Conservation (phyloP, 2,113 vertebrate species). For the Rutilus rutilus region DNA sequence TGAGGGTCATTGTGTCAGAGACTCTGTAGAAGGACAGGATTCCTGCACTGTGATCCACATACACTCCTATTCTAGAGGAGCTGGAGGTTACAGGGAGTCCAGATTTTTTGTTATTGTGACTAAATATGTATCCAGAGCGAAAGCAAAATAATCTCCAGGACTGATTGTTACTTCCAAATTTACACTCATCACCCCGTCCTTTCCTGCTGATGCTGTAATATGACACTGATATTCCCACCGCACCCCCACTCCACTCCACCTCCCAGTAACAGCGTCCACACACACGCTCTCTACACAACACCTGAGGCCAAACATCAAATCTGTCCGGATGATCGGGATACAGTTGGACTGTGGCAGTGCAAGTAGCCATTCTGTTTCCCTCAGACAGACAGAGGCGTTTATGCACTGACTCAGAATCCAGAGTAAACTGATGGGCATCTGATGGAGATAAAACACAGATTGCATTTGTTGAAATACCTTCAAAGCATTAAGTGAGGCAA, state of each 20-base stretch:
- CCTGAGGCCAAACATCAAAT: slow-evolving; percentile 17
- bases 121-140: neutral
- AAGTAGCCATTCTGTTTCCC: neutral
- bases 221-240: neutral
- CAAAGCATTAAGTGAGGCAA: neutral
- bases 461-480: neutral
- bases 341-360: neutral
- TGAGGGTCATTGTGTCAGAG: neutral
- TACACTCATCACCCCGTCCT: neutral
- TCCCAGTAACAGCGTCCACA: slow-evolving; percentile 15
- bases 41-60: neutral
- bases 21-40: too few species aligned
- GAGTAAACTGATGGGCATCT: neutral
- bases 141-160: slow-evolving; percentile 9
- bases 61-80: neutral
- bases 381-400: neutral
- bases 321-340: slow-evolving; percentile 32
- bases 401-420: slow-evolving; percentile 32
- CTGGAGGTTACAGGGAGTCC: neutral
- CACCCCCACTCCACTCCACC: slow-evolving; percentile 19
- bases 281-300: slow-evolving; percentile 17
- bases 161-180: neutral
- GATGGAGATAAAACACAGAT: neutral
- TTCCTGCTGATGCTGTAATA: neutral
- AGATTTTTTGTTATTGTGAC: neutral